Evolutionary conservation across 2,113 vertebrate genomes (phyloP).

Genomic region (Sturnira hondurensis): DNA sequence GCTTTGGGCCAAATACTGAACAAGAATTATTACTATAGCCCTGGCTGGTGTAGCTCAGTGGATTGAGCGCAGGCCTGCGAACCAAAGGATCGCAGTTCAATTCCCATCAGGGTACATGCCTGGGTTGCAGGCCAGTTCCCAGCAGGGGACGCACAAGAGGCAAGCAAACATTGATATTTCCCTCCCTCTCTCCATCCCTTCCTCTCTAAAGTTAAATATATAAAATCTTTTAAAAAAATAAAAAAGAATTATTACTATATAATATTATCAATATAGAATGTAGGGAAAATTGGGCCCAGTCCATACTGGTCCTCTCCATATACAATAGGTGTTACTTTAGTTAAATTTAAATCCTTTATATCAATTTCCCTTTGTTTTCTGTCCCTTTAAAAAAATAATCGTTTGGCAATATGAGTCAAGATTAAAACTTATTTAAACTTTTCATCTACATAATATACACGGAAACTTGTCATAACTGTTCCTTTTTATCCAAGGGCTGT

Average conservation of each 20-base stretch:
- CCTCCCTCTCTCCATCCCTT: too few species aligned
- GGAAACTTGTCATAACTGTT: not conserved
- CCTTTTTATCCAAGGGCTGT: not conserved
- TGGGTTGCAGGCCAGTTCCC: too few species aligned
- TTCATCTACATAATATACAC: not conserved
- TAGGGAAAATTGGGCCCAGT: not conserved
- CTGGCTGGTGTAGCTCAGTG: too few species aligned
- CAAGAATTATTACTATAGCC: not conserved
- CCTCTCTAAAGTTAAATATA: too few species aligned
- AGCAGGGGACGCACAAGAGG: too few species aligned
- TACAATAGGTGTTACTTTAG: not conserved
- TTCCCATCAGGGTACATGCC: too few species aligned
- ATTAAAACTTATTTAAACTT: not conserved
- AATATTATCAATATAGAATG: not conserved
- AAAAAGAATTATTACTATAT: not conserved
- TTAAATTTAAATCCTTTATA: not conserved
- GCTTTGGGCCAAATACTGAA: not conserved
- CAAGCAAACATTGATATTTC: too few species aligned
- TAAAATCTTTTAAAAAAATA: too few species aligned
- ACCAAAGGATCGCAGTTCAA: too few species aligned
- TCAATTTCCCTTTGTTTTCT: not conserved
- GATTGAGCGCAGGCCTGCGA: too few species aligned
- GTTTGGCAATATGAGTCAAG: not conserved
- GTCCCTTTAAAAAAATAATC: not conserved
- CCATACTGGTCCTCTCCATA: not conserved